Conservation (phyloP, 2,797 vertebrate species). For the Arctocebus calabarensis region DNA sequence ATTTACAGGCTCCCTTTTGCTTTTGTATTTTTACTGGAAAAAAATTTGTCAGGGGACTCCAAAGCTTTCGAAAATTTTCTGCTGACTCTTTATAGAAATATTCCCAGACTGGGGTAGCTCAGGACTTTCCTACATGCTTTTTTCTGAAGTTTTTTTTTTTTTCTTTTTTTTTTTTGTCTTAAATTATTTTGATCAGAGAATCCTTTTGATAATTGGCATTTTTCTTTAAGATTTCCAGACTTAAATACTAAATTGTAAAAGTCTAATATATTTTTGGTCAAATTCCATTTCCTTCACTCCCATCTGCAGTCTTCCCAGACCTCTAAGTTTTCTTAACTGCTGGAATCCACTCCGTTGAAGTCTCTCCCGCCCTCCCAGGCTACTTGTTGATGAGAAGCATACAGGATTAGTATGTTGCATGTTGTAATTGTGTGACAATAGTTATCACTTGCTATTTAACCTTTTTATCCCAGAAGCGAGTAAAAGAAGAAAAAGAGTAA, state of each 20-base stretch:
- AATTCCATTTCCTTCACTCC: slow-evolving; percentile 18
- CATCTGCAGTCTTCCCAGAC: not conserved
- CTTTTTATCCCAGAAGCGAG: not conserved
- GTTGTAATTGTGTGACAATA: not conserved
- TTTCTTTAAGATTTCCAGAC: slow-evolving; percentile 35
- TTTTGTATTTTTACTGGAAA: slow-evolving; percentile 54
- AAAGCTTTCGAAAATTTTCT: slow-evolving; percentile 31
- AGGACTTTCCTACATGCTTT: slow-evolving; percentile 15
- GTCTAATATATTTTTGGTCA: not conserved
- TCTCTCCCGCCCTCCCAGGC: not conserved
- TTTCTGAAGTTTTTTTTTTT: not conserved
- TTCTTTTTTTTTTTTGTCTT: not conserved
- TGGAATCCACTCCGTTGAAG: not conserved
- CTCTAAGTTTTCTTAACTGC: not conserved
- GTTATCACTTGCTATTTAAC: not conserved
- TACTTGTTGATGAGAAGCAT: not conserved
- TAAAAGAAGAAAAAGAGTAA: slow-evolving; percentile 20
- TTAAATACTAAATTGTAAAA: slow-evolving; percentile 43
- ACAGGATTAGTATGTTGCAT: not conserved
- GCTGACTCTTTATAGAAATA: slow-evolving; percentile 21
- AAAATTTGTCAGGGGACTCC: slow-evolving; percentile 13
- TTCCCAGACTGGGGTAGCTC: not conserved
- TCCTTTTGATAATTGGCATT: not conserved
- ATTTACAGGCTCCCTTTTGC: slow-evolving; percentile 24
- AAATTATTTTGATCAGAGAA: slow-evolving; percentile 47